Evolutionary conservation across 2,888 invertebrate genomes (phyloP), one percentile per base, ranked within the genome.

Genomic region (Lymantria dispar): DNA sequence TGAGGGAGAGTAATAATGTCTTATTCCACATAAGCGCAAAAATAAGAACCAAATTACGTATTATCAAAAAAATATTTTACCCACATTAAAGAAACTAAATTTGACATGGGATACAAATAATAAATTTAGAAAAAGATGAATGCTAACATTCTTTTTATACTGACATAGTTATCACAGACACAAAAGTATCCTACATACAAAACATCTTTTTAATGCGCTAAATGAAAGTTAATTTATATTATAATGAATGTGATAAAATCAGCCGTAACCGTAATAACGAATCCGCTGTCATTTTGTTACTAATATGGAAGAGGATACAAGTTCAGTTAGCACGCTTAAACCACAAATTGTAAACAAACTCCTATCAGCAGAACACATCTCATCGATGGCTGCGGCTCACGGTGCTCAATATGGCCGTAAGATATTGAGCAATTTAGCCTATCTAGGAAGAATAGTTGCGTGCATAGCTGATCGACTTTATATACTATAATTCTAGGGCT

Each of bases 401-500:
- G 64, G 65, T 63, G 64, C 58, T 68, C 59, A 62, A 70, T 72
- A 72, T 60, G 62, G 65, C 64, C 56, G 58, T 66, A 65, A 69
- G 64, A 72, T 71, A 69, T 62, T 65, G 61, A 61, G 64, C 68
- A 62, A 74, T 72, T 75, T 70, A 56, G 61, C 71, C 62, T 58
- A 70, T 68, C 65, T 62, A 60, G 59, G 62, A 72, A 64, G 58
- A 64, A 70, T 60, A 60, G 60, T 80, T 67, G 80, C 81, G 80
- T 81, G 80, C 70, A 69, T 70, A 68, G 61, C 68, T 58, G 61
- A 74, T 61, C 63, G 62, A 68, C 65, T 76, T 75, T 74, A 68
- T 68, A 60, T 68, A 66, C 69, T 62, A 70, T 68, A 71, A 70
- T 73, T 75, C 71, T 70, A 64, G 64, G 72, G 65, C 68, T 81